phyloP scores from a whole-genome alignment of 2,113 vertebrate genomes.

The Myiozetetes cayanensis region DNA sequence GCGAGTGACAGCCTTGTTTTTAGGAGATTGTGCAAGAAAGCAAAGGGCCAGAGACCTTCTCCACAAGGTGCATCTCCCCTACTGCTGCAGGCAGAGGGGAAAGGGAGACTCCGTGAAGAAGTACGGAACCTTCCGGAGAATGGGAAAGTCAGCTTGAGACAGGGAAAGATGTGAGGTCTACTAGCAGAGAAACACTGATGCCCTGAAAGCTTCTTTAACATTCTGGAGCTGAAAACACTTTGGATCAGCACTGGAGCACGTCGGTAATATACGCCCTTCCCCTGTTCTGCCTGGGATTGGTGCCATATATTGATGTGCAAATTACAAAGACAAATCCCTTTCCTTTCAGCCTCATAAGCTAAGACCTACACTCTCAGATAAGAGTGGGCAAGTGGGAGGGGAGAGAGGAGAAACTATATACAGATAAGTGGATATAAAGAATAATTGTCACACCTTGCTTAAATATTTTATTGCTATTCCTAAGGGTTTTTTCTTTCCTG shows the following conservation, averaged over 20 bases:
- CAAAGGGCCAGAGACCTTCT: background rate
- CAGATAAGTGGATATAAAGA: constrained; percentile 15
- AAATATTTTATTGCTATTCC: background rate
- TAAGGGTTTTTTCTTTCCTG: background rate
- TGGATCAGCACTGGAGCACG: background rate
- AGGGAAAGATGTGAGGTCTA: background rate
- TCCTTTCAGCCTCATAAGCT: background rate
- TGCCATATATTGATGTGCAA: constrained; percentile 19
- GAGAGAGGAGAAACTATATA: background rate
- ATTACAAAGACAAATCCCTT: constrained; percentile 11
- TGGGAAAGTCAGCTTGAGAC: background rate
- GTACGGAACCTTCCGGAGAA: background rate
- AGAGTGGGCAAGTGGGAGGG: background rate
- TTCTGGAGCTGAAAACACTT: background rate
- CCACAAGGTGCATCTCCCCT: background rate
- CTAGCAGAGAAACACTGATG: background rate
- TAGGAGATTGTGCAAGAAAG: background rate
- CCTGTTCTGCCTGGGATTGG: background rate
- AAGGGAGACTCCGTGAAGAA: background rate
- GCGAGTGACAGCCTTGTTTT: background rate
- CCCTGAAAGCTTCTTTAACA: background rate
- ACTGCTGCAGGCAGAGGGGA: background rate
- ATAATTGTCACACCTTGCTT: background rate
- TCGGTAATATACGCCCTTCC: background rate
- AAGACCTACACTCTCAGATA: background rate